A percentile compares a stretch with the other conserved stretches of the same genome.
These are phyloP conservation scores for Luperina nickerlii DNA, from an alignment of 2,888 invertebrate species.

Conservation along the genomic window DNA sequence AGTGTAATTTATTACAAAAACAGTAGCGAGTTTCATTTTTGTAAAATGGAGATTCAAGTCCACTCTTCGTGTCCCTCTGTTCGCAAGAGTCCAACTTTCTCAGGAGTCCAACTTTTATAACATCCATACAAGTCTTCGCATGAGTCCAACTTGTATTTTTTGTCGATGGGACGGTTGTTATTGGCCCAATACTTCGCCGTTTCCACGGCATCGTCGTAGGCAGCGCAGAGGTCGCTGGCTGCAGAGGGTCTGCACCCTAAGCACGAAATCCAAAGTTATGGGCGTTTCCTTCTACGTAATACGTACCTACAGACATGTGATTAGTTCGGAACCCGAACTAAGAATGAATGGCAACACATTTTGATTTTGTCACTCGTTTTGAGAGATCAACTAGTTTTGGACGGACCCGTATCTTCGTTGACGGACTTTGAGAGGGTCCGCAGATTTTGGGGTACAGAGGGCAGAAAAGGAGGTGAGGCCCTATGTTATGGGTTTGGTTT, in stretches of 20 bases:
- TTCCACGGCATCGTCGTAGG: neutral
- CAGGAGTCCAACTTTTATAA: too few relatives aligned
- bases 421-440: neutral
- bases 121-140: too few relatives aligned
- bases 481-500: too few relatives aligned
- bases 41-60: neutral
- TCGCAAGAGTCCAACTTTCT: too few relatives aligned
- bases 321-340: neutral
- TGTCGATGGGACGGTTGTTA: neutral
- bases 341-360: neutral
- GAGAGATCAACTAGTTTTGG: neutral
- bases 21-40: slow-evolving; percentile 69
- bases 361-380: neutral
- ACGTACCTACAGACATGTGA: neutral
- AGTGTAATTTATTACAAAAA: slow-evolving; percentile 89
- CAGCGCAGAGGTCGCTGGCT: neutral
- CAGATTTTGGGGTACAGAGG: neutral
- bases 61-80: too few relatives aligned
- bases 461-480: neutral
- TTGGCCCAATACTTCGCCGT: neutral
- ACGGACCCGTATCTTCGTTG: neutral
- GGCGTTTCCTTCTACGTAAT: neutral
- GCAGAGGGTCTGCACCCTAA: neutral
- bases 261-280: neutral
- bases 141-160: too few relatives aligned